Percentiles rank a stretch among this genome's conserved stretches.
These are phyloP conservation scores for Malacosoma neustria DNA, from an alignment of 2,888 invertebrate species.

Conservation along the genomic window DNA sequence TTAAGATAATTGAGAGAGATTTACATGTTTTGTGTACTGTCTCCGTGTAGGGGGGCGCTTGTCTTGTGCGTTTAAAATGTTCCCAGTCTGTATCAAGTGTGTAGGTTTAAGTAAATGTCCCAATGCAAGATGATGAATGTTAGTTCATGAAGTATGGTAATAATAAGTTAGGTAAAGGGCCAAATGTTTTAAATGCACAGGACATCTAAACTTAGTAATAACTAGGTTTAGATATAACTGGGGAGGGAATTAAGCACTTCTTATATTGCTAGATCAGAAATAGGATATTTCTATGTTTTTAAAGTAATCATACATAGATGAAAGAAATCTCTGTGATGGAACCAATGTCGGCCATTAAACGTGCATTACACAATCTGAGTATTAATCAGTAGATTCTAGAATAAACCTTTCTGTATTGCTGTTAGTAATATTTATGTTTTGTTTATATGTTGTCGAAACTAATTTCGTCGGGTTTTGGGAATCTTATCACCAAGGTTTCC, in stretches of 20 bases:
- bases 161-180: conserved; percentile 29
- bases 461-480: conserved; percentile 63
- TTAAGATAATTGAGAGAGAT: not conserved
- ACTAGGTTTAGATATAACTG: conserved; percentile 16
- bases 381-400: conserved; percentile 65
- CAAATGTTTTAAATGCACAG: conserved; percentile 54
- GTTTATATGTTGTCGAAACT: conserved; percentile 67
- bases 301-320: conserved; percentile 46
- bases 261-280: conserved; percentile 57
- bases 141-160: conserved; percentile 42
- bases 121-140: conserved; percentile 66
- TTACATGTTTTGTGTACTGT: conserved; percentile 30
- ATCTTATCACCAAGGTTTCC: conserved; percentile 49
- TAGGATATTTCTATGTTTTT: conserved; percentile 57
- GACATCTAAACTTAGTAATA: conserved; percentile 24
- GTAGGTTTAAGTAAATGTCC: conserved; percentile 9
- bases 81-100: conserved; percentile 45
- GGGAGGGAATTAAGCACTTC: conserved; percentile 57
- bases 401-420: conserved; percentile 56
- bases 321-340: conserved; percentile 67
- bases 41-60: conserved; percentile 21
- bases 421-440: conserved; percentile 69
- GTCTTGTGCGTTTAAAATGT: conserved; percentile 56
- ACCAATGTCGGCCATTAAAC: conserved; percentile 56
- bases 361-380: conserved; percentile 61